These are phyloP conservation scores for Sander lucioperca DNA, from an alignment of 2,113 vertebrate species.

Conservation along the genomic window DNA sequence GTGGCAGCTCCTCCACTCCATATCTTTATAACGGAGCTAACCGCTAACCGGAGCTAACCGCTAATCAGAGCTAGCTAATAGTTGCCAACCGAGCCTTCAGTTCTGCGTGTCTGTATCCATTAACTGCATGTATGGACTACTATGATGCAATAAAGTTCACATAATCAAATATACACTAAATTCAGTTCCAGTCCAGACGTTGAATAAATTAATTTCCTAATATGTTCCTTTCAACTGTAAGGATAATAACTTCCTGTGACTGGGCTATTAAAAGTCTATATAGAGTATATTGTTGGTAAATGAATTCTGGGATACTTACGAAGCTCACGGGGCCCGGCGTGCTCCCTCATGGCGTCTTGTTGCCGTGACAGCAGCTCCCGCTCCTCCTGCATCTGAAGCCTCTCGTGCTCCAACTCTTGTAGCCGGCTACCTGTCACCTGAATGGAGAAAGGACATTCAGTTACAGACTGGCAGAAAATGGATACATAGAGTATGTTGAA, in stretches of 20 bases:
- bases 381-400: conserved; percentile 89
- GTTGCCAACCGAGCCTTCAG: too few species aligned
- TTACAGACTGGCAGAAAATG: neutral
- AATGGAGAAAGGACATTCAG: neutral
- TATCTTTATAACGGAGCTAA: too few species aligned
- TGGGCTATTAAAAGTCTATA: neutral
- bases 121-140: too few species aligned
- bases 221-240: neutral
- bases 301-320: conserved; percentile 87
- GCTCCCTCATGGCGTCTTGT: conserved; percentile 91
- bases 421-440: conserved; percentile 89
- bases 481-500: too few species aligned
- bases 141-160: neutral
- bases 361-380: conserved; percentile 91
- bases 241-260: neutral
- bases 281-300: neutral
- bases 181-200: neutral
- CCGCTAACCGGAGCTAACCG: too few species aligned
- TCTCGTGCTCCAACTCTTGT: conserved; percentile 93
- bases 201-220: neutral
- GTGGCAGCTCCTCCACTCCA: too few species aligned
- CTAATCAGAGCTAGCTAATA: too few species aligned
- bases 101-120: too few species aligned
- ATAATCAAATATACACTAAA: neutral
- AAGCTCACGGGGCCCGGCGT: conserved; percentile 88